Evolutionary conservation across 2,113 vertebrate species (phyloP), one percentile per base, ranked within the genome.

Genomic region (Tetrax tetrax): DNA sequence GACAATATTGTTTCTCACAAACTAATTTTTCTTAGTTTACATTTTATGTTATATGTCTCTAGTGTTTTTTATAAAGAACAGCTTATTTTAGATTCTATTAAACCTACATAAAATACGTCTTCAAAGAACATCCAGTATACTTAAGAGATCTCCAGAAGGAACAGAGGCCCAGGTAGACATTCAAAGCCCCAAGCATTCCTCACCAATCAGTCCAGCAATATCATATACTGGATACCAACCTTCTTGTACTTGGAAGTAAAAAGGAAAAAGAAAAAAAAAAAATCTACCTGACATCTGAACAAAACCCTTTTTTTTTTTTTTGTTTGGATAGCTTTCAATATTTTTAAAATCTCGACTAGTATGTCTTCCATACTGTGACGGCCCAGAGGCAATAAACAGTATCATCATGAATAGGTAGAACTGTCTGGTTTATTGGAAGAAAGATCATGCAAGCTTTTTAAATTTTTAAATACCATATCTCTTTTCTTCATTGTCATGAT

Each of bases 221-320:
- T 90, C 41, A 54, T 89, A 81, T 87, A 93, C 94, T 65, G 35
- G 56, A 84, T 89, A 97, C 81, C 91, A 93, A 93, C 76, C 94
- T 93, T 80, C 77, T 74, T 74, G n/a, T 48, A 92, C 74, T 84
- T 63, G 15, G 43, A 64, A 57, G 1, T 4, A 10, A 31, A 87
- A 51, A 61, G 12, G 11, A 18, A 35, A 35, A 37, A n/a, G 14
- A 43, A 29, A 54, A 76, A 61, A 33, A 48, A 53, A 81, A 64
- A 76, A 59, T 87, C 86, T 90, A 95, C 79, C 81, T 94, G 76
- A 82, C 71, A 93, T 70, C 57, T 75, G 37, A 96, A 95, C 59
- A 92, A 78, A 57, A 63, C 12, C 31, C 38, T 54, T 48, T 54
- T 54, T 51, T 48, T 54, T 48, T 56, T 56, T 51, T 53, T 85